Conservation (phyloP, 2,113 vertebrate genomes). For the Heloderma charlesbogerti region DNA sequence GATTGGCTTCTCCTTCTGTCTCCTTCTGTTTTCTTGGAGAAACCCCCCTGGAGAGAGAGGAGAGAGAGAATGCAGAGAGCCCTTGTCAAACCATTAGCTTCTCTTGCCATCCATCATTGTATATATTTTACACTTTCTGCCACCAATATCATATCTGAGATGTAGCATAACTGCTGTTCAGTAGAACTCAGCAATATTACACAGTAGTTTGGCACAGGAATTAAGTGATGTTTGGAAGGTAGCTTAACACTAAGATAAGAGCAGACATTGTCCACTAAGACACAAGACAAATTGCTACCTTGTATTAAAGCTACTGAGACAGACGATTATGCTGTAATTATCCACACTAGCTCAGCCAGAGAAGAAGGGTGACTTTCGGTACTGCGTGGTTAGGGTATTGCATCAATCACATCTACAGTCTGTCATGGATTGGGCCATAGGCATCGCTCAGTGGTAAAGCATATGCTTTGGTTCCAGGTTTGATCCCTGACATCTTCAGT, state of each 20-base stretch:
- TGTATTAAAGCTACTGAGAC: background rate
- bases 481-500: background rate
- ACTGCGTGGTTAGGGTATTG: too few species aligned
- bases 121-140: background rate
- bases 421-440: background rate
- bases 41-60: background rate
- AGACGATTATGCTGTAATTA: background rate
- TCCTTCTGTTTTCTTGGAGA: too few species aligned
- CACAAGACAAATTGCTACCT: background rate
- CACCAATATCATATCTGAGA: background rate
- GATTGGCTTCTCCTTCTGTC: too few species aligned
- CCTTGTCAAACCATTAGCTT: too few species aligned
- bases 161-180: background rate
- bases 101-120: background rate
- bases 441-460: background rate
- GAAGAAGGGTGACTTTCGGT: background rate
- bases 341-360: background rate
- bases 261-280: background rate
- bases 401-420: background rate
- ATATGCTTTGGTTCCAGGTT: background rate
- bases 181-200: too few species aligned
- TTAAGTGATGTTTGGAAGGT: slow-evolving; percentile 1
- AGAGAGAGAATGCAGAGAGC: background rate
- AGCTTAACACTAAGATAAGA: background rate
- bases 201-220: background rate